A percentile compares a stretch with the other conserved stretches of the same genome.
These are phyloP conservation scores for Ceratoteleas bidentatus DNA, from an alignment of 1,140 invertebrate genomes.

Conservation along the genomic window DNA sequence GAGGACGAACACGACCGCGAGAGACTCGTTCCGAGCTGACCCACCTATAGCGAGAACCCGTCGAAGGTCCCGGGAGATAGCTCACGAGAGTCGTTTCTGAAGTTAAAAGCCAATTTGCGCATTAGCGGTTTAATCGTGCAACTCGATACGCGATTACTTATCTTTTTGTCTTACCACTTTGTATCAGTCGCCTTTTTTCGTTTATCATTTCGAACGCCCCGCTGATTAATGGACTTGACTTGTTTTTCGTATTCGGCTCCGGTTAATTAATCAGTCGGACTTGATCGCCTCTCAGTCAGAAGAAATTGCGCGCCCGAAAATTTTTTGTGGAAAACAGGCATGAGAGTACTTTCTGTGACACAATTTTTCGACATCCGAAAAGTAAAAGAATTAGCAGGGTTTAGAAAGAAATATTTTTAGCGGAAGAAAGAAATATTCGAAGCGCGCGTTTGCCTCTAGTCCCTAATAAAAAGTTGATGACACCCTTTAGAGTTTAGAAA, in stretches of 20 bases:
- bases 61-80: conserved; percentile 72
- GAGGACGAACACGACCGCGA: conserved; percentile 66
- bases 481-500: too few species aligned
- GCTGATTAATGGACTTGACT: conserved; percentile 5
- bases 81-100: conserved; percentile 45
- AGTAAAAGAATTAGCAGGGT: too few species aligned
- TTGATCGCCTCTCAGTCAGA: too few species aligned
- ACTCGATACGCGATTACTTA: conserved; percentile 55
- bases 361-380: too few species aligned
- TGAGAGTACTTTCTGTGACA: too few species aligned
- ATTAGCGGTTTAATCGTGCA: conserved; percentile 58
- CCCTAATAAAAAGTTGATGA: too few species aligned
- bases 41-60: conserved; percentile 75
- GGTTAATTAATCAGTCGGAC: too few species aligned
- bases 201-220: neutral
- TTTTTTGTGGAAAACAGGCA: too few species aligned
- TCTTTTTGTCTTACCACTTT: conserved; percentile 45
- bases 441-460: too few species aligned
- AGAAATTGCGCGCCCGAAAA: too few species aligned
- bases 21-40: conserved; percentile 69
- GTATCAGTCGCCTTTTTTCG: neutral
- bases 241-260: neutral
- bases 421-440: too few species aligned
- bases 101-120: conserved; percentile 67
- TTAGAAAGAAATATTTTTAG: too few species aligned